phyloP scores from a whole-genome alignment of 2,113 vertebrate genomes.

The Balaenoptera acutorostrata region DNA sequence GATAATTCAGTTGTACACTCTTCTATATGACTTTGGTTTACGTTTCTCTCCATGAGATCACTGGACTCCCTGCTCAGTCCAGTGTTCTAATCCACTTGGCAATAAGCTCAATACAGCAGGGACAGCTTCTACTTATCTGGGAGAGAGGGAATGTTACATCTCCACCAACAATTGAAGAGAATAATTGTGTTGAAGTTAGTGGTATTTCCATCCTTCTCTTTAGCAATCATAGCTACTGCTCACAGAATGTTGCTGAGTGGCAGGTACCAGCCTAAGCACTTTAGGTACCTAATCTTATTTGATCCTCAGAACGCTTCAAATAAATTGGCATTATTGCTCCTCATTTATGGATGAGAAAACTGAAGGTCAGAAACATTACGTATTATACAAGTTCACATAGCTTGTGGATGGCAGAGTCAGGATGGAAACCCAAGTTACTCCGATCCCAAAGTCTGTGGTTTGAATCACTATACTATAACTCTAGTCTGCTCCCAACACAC shows the following conservation, averaged over 20 bases:
- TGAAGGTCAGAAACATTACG: neutral
- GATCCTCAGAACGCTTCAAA: neutral
- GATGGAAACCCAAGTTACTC: neutral
- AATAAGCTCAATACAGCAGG: neutral
- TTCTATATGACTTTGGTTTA: neutral
- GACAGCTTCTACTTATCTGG: neutral
- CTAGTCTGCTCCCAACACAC: neutral
- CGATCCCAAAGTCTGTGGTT: neutral
- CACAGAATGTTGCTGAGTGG: neutral
- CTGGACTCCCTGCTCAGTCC: neutral
- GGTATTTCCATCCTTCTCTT: neutral
- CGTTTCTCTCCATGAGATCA: neutral
- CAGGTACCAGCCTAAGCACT: neutral
- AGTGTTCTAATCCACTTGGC: neutral
- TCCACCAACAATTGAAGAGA: neutral
- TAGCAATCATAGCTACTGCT: neutral
- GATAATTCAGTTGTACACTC: neutral
- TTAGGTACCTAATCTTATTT: neutral
- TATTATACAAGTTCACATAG: neutral
- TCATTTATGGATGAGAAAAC: neutral
- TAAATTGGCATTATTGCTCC: neutral
- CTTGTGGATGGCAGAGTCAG: neutral
- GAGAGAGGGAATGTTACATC: neutral
- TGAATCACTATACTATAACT: neutral
- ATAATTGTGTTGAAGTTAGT: rapidly evolving